phyloP scores from a whole-genome alignment of 1,140 invertebrate genomes.

The Cyphomyrmex costatus region DNA sequence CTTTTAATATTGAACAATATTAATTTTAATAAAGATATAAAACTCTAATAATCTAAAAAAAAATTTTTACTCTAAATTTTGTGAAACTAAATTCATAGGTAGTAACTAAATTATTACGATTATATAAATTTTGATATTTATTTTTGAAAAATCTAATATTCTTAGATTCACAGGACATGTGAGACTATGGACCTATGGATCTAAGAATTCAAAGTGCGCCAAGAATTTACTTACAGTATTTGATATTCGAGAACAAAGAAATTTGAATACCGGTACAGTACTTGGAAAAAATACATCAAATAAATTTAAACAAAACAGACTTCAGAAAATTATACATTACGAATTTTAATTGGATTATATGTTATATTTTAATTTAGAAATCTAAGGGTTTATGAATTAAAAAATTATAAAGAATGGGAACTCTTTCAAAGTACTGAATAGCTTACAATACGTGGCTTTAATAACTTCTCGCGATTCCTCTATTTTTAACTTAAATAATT shows the following conservation, averaged over 20 bases:
- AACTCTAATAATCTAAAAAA: background rate
- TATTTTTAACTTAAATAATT: background rate
- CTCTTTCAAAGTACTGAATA: background rate
- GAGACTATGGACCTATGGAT: conserved; percentile 23
- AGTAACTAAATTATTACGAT: background rate
- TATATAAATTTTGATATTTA: background rate
- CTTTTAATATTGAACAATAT: no score
- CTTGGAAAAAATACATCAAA: background rate
- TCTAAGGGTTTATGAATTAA: background rate
- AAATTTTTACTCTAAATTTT: background rate
- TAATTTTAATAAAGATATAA: background rate
- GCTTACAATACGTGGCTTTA: background rate
- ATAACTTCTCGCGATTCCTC: background rate
- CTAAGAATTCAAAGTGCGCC: conserved; percentile 13
- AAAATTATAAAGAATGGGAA: background rate
- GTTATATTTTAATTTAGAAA: background rate
- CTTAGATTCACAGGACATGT: conserved; percentile 38
- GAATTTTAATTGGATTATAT: background rate
- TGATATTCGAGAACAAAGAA: background rate
- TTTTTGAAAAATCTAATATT: conserved; percentile 5
- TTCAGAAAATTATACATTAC: background rate
- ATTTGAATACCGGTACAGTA: background rate
- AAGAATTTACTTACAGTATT: background rate
- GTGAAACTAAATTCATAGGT: background rate
- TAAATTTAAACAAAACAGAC: background rate